Conservation (phyloP, 2,797 vertebrate genomes). For the Sebastes itinus region DNA sequence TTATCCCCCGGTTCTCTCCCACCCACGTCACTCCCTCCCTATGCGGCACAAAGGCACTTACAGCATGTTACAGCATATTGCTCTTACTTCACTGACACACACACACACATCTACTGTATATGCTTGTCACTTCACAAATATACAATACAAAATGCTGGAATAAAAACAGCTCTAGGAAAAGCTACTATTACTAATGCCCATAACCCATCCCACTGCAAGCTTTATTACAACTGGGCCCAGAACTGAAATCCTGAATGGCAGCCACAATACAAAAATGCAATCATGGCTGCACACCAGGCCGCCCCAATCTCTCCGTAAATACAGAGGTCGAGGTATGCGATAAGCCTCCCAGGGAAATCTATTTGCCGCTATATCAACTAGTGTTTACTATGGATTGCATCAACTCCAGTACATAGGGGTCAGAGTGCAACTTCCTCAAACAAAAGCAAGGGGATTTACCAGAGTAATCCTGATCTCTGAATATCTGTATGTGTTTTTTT, state of each 20-base stretch:
- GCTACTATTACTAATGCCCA: not conserved
- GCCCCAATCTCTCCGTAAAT: conserved; percentile 45
- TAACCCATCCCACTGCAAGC: not conserved
- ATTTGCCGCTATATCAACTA: not conserved
- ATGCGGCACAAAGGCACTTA: not conserved
- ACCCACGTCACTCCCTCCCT: not conserved
- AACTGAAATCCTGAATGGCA: conserved; percentile 53
- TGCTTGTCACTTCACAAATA: not conserved
- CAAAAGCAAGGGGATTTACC: not conserved
- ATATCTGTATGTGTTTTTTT: not conserved
- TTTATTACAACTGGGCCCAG: conserved; percentile 22
- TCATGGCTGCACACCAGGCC: conserved; percentile 47
- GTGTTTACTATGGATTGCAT: conserved; percentile 8
- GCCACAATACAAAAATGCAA: conserved; percentile 39
- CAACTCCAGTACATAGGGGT: not conserved
- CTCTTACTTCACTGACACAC: not conserved
- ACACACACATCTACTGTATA: not conserved
- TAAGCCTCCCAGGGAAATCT: conserved; percentile 15
- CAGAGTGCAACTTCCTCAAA: not conserved
- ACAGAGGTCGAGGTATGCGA: conserved; percentile 2
- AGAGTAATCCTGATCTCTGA: not conserved
- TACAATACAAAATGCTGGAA: not conserved
- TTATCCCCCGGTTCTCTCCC: not conserved
- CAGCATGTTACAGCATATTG: not conserved
- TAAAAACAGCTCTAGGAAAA: not conserved